These are phyloP conservation scores for Isotomurus palustris DNA, from an alignment of 2,888 invertebrate genomes.

Conservation along the genomic window DNA sequence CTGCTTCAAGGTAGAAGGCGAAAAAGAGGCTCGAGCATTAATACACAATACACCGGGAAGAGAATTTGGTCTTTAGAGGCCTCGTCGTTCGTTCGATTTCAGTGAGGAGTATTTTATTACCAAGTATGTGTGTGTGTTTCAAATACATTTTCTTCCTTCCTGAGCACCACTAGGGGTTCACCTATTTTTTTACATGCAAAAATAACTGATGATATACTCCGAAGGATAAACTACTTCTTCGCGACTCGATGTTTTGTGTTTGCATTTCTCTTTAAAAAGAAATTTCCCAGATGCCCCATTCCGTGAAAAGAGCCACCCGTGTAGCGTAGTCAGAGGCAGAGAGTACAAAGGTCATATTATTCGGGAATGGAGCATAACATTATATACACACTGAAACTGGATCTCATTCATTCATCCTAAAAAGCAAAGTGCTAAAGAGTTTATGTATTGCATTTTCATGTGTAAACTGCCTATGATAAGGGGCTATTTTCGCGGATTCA, in stretches of 20 bases:
- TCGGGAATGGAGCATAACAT: not conserved
- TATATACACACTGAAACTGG: not conserved
- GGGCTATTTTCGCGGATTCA: not conserved
- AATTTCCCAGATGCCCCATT: slow-evolving; percentile 29
- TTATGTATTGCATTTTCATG: not conserved
- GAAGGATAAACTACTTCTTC: not conserved
- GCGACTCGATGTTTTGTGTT: not conserved
- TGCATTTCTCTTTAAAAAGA: slow-evolving; percentile 13
- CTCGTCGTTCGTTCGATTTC: too few species aligned
- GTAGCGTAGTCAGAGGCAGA: too few species aligned
- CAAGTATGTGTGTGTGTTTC: too few species aligned
- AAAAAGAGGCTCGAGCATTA: too few species aligned
- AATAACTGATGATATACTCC: not conserved
- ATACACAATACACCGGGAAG: too few species aligned
- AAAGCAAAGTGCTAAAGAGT: slow-evolving; percentile 2
- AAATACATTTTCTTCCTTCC: too few species aligned
- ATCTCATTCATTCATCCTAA: not conserved
- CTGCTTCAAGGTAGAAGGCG: too few species aligned
- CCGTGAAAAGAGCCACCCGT: not conserved
- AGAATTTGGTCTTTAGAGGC: too few species aligned
- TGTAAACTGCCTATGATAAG: not conserved
- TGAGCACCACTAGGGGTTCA: not conserved
- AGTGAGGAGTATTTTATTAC: too few species aligned
- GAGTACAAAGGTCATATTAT: slow-evolving; percentile 6
- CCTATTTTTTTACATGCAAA: not conserved